Evolutionary conservation across 2,113 vertebrate species (phyloP).

Genomic region (Lepus americanus): DNA sequence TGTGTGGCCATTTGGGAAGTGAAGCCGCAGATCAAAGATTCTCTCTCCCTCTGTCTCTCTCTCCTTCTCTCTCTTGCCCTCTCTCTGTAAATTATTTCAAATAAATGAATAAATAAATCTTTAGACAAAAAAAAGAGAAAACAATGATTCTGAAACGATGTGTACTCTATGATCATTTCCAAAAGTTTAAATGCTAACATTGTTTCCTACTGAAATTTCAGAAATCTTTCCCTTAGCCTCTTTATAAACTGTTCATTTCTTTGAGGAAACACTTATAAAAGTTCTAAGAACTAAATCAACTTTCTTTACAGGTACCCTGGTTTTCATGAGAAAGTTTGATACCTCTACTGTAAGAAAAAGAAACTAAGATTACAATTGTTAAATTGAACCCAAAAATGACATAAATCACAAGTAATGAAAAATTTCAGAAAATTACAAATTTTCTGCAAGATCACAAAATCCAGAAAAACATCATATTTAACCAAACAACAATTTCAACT

Average conservation of each 20-base stretch:
- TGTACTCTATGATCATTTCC: background rate
- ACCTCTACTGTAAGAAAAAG: background rate
- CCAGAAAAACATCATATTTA: background rate
- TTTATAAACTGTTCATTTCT: background rate
- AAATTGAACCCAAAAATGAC: background rate
- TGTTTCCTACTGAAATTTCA: background rate
- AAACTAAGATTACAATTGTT: background rate
- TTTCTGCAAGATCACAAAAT: background rate
- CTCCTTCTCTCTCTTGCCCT: no score
- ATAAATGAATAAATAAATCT: no score
- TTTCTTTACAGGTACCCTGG: background rate
- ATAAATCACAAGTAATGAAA: background rate
- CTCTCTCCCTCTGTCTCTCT: no score
- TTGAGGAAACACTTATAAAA: background rate
- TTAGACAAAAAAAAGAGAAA: no score
- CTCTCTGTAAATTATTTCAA: no score
- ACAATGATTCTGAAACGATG: background rate
- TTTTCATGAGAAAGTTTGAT: constrained; percentile 44
- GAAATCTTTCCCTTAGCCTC: background rate
- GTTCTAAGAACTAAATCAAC: background rate
- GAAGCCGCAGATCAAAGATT: no score
- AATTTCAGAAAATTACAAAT: constrained; percentile 25
- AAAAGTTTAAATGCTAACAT: background rate
- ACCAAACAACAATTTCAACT: background rate
- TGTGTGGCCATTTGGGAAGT: no score